Evolutionary conservation across 2,113 vertebrate genomes (phyloP).

Genomic region (Scomber scombrus): DNA sequence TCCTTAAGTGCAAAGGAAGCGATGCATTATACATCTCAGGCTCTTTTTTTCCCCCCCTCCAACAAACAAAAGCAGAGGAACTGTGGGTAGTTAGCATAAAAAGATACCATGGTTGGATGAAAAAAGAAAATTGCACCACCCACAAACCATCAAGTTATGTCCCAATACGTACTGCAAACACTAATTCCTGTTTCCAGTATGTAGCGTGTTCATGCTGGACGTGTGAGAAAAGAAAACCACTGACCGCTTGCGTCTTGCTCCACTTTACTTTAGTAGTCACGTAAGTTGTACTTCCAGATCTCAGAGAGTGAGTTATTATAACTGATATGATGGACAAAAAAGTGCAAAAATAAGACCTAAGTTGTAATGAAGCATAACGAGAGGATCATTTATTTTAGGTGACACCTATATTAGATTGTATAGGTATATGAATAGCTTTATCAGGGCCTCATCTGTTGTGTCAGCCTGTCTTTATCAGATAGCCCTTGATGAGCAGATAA

Average conservation of each 20-base stretch:
- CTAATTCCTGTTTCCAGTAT: neutral
- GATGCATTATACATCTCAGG: neutral
- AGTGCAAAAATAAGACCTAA: too few relatives aligned
- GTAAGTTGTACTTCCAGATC: neutral
- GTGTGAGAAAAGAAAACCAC: neutral
- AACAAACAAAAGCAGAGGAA: slow-evolving; percentile 13
- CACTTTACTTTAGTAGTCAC: neutral
- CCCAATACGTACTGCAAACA: neutral
- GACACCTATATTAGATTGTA: too few relatives aligned
- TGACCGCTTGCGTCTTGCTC: neutral
- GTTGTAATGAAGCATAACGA: too few relatives aligned
- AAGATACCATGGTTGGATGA: neutral
- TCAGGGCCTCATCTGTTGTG: neutral
- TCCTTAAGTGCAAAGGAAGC: slow-evolving; percentile 3
- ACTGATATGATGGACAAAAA: too few relatives aligned
- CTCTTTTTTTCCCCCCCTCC: neutral
- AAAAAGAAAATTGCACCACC: neutral
- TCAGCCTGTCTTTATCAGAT: neutral
- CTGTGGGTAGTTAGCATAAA: neutral
- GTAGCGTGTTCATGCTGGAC: neutral
- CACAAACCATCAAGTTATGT: neutral
- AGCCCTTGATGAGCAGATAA: neutral
- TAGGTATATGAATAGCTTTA: too few relatives aligned
- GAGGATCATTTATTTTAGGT: too few relatives aligned
- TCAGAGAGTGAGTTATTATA: neutral